A percentile compares a stretch with the other conserved stretches of the same genome.
phyloP scores from a whole-genome alignment of 2,888 invertebrate species.

The Peribatodes rhomboidaria region DNA sequence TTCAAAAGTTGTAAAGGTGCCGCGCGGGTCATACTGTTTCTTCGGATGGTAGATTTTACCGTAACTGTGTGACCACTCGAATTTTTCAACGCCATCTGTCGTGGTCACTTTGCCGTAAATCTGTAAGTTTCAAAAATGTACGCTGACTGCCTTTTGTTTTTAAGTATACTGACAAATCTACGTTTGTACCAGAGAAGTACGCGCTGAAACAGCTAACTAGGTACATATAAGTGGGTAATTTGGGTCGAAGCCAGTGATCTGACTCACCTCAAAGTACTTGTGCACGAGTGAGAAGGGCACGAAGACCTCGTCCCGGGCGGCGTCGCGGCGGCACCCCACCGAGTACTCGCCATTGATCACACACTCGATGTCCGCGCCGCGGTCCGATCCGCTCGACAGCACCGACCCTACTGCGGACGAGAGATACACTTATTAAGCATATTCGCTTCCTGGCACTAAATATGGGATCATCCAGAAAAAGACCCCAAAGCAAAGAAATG shows the following conservation, averaged over 20 bases:
- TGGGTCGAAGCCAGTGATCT: no score
- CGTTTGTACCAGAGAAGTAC: no score
- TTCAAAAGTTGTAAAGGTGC: conserved; percentile 98
- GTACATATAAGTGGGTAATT: no score
- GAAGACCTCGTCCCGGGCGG: conserved; percentile 92
- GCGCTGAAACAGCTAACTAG: no score
- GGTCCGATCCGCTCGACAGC: conserved; percentile 65
- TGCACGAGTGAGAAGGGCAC: conserved; percentile 97
- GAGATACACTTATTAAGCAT: neutral
- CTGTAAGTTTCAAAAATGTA: conserved; percentile 66
- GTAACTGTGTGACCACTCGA: conserved; percentile 98
- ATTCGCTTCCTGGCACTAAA: neutral
- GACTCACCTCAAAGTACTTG: conserved; percentile 95
- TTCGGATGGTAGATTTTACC: conserved; percentile 96
- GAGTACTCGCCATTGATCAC: conserved; percentile 95
- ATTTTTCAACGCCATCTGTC: conserved; percentile 91
- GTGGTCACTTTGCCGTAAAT: conserved; percentile 94
- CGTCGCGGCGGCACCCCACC: conserved; percentile 92
- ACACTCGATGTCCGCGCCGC: conserved; percentile 90
- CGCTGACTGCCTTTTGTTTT: neutral
- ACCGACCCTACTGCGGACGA: conserved; percentile 63
- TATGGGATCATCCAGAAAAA: no score
- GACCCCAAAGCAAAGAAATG: no score
- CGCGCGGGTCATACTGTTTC: conserved; percentile 94
- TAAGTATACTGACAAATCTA: no score